phyloP scores from a whole-genome alignment of 2,113 vertebrate species.

The Bubo scandiacus region DNA sequence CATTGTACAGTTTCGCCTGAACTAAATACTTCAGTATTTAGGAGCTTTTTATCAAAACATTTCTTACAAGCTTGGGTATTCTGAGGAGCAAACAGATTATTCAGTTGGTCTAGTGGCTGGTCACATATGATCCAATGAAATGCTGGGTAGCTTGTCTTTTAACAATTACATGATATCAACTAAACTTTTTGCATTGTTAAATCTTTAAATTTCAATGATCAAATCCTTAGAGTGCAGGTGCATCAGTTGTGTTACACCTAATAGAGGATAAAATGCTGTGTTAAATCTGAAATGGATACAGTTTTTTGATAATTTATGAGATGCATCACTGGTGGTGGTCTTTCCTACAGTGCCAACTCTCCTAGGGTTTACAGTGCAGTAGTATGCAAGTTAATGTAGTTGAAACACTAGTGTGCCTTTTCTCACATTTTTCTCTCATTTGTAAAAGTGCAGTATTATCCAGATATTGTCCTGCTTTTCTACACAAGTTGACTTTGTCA shows the following conservation, averaged over 20 bases:
- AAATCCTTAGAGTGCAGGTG: neutral
- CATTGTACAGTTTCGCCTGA: neutral
- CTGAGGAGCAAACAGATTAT: neutral
- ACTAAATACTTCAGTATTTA: neutral
- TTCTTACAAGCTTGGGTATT: neutral
- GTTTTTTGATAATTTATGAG: neutral
- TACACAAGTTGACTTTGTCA: neutral
- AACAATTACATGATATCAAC: neutral
- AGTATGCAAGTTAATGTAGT: neutral
- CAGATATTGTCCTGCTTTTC: neutral
- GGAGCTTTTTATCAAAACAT: neutral
- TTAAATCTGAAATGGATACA: neutral
- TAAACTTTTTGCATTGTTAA: neutral
- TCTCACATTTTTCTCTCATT: neutral
- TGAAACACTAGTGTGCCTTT: neutral
- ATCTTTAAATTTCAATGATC: neutral
- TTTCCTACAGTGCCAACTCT: neutral
- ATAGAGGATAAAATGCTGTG: neutral
- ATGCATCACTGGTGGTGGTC: neutral
- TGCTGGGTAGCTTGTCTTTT: neutral
- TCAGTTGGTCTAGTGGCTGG: neutral
- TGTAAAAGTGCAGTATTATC: neutral
- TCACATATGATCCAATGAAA: neutral
- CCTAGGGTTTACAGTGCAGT: neutral
- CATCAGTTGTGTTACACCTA: accelerated